Conservation (phyloP, 2,888 invertebrate species). For the Baronia brevicornis region DNA sequence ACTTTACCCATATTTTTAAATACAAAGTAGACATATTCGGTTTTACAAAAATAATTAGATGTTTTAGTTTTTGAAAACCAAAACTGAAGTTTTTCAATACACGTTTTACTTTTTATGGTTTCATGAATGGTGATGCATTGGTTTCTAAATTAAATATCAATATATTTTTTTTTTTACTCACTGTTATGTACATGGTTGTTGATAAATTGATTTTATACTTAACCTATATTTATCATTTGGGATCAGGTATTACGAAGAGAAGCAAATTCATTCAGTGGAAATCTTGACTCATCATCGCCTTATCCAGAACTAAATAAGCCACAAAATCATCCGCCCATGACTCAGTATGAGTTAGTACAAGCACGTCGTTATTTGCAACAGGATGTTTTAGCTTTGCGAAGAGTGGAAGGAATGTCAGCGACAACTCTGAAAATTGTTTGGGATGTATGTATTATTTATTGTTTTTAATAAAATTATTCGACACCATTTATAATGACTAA, state of each 20-base stretch:
- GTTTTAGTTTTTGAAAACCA: too few relatives aligned
- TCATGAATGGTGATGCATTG: too few relatives aligned
- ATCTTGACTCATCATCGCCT: slow-evolving; percentile 53
- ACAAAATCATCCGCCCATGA: slow-evolving; percentile 79
- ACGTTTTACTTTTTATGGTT: too few relatives aligned
- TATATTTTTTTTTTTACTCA: too few relatives aligned
- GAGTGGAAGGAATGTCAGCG: slow-evolving; percentile 81
- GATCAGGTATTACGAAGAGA: slow-evolving; percentile 58
- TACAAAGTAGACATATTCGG: too few relatives aligned
- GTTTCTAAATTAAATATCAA: too few relatives aligned
- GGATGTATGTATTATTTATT: slow-evolving; percentile 78
- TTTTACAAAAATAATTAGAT: too few relatives aligned
- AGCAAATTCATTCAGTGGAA: slow-evolving; percentile 58
- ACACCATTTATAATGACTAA: not conserved
- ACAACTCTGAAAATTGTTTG: slow-evolving; percentile 87
- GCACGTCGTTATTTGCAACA: slow-evolving; percentile 85
- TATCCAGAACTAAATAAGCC: slow-evolving; percentile 61
- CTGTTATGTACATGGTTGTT: too few relatives aligned
- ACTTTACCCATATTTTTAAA: too few relatives aligned
- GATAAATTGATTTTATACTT: not conserved
- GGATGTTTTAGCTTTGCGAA: slow-evolving; percentile 84
- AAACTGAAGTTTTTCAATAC: too few relatives aligned
- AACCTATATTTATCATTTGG: too few relatives aligned
- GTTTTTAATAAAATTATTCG: slow-evolving; percentile 1
- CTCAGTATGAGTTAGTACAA: slow-evolving; percentile 85